Base-by-base conservation (phyloP, 2,888 invertebrate species). In the Ectemnius lituratus region DNA sequence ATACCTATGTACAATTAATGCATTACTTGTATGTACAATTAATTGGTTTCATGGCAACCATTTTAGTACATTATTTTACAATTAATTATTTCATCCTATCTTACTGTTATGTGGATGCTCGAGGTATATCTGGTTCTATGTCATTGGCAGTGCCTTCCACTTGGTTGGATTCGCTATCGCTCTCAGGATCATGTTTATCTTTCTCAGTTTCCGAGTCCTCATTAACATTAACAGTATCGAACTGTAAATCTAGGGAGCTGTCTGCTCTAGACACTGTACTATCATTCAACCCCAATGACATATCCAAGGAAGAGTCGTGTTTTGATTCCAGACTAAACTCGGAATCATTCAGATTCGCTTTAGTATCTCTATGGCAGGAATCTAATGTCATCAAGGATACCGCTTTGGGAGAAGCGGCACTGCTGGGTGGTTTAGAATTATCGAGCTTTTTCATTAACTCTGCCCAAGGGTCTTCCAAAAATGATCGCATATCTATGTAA, bases 391-490 rank as follows among this genome's bases (percentile, higher is more conserved):
- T 23, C 1, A 18, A 60, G 18, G 27, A 57, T 62, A 73, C 65
- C 52, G 23, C 8, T 6, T 62, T 59, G 27, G 18, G 6, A 1
- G 28, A 62, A 18, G 70, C 49, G 14, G 45, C 60, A 14, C 6
- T 46, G 5, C 62, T 65, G 4, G 16, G 27, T 16, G 70, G 70
- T 49, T 62, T 62, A 0, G 61, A 67, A 4, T 63, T 18, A 16
- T 70, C 70, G 18, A 82, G 74, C 62, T 83, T 81, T 61, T 72
- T 67, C n/a, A 70, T 62, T 66, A 88, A 80, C 52, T 85, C 79
- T n/a, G 79, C 77, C 89, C 89, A 89, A 4, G 89, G 89, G 79
- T 89, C 88, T 67, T 88, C 88, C 27, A 88, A 79, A 37, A 86
- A 83, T 8, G 84, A 85, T 67, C 69, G 70, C 6, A 86, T 67